Evolutionary conservation across 2,888 invertebrate species (phyloP), one percentile per base, ranked within the genome.

Genomic region (Crioceris asparagi): DNA sequence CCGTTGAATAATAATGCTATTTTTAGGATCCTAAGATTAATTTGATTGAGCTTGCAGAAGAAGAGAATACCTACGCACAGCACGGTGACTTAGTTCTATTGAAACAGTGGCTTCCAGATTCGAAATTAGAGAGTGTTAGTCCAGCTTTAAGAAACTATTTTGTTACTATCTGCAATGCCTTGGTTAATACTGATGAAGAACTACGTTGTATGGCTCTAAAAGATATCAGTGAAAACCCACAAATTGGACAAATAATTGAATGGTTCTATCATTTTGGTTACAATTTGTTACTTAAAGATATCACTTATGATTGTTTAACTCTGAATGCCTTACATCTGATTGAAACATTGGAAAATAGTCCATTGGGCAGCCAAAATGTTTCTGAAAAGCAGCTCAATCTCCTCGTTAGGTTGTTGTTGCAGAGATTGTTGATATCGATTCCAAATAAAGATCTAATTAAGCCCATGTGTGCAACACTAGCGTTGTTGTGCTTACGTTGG

Each of bases 231-330:
- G 67, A 67, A n/a, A 75, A 76, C 53, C 67, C 69, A 1, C 57
- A 69, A 15, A 72, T 75, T 16, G 75, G 75, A 0, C 72, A 74
- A 0, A 72, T 75, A 46, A 69, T 72, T 36, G 72, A 74, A 10
- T 74, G 74, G 59, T 67, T 75, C 32, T 74, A 75, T 53, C 71
- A 73, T 52, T 58, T 75, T 47, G 71, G 71, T 0, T 74, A 74
- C 15, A 52, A 74, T 26, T 67, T 75, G 2, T 54, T 76, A 1
- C 74, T 72, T 29, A 75, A 75, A 49, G 74, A 75, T 45, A 55
- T 61, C 14, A 61, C 61, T 3, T 61, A 62, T 39, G 60, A 63
- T 48, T 52, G 54, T 36, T 41, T 65, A 15, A 63, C 65, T 4
- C 44, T 59, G 19, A 52, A 56, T 32, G 64, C 60, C 61, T 50